phyloP scores from a whole-genome alignment of 2,888 invertebrate species.

The Nebria salina region DNA sequence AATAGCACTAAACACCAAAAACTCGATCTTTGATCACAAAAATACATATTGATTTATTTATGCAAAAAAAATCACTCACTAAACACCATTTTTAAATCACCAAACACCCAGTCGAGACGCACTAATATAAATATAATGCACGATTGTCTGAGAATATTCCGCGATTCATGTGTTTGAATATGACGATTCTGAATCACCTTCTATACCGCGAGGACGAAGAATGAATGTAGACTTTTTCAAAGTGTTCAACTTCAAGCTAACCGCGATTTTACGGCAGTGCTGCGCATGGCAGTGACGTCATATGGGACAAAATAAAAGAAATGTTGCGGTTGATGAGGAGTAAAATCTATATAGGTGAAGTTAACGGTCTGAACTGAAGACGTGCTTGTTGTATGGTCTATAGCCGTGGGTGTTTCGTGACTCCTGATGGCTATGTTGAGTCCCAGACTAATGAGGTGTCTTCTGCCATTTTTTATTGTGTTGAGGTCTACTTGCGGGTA shows the following conservation, averaged over 20 bases:
- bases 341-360: not conserved
- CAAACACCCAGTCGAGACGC: not conserved
- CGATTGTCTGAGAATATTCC: not conserved
- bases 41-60: not conserved
- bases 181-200: not conserved
- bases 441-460: not conserved
- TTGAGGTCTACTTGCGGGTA: not conserved
- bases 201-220: not conserved
- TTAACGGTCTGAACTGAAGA: not conserved
- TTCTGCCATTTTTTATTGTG: not conserved
- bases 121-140: not conserved
- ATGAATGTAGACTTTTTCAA: not conserved
- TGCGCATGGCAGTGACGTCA: not conserved
- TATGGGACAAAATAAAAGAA: slow-evolving; percentile 1
- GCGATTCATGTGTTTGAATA: not conserved
- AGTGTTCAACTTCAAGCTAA: slow-evolving; percentile 1
- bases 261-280: not conserved
- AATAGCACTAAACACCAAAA: slow-evolving; percentile 1
- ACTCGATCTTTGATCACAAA: not conserved
- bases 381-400: not conserved
- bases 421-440: not conserved
- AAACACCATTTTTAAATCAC: not conserved
- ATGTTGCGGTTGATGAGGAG: not conserved
- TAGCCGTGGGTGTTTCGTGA: not conserved
- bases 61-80: not conserved